Percentiles rank a stretch among this genome's conserved stretches.
These are phyloP conservation scores for Epinephelus malabaricus DNA, from an alignment of 2,797 vertebrate genomes.

Conservation along the genomic window DNA sequence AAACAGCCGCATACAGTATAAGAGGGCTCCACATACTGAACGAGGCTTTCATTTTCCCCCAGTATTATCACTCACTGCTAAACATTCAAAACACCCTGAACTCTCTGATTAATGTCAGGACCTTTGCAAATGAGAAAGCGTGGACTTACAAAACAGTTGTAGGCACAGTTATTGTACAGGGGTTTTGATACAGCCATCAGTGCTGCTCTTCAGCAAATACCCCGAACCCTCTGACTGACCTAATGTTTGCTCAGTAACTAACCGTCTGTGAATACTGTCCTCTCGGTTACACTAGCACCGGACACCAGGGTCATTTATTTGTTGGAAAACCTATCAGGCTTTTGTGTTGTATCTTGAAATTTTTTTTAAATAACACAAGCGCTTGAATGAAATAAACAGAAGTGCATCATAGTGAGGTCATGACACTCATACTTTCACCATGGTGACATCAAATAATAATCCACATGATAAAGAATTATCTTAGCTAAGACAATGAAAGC, in stretches of 20 bases:
- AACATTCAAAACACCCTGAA: conserved; percentile 15
- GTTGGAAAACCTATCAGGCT: conserved; percentile 38
- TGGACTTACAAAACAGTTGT: conserved; percentile 11
- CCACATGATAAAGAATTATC: background rate
- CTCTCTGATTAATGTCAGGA: conserved; percentile 20
- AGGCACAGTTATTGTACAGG: background rate
- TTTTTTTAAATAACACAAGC: background rate
- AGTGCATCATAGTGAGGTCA: background rate
- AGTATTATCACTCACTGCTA: conserved; percentile 2
- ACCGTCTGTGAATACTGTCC: conserved; percentile 15
- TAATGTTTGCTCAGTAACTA: conserved; percentile 14
- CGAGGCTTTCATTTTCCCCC: background rate
- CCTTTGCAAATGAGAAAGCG: conserved; percentile 27
- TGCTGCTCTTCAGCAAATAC: background rate
- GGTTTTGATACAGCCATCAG: background rate
- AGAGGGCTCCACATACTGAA: background rate
- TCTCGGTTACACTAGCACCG: conserved; percentile 7
- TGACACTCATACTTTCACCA: background rate
- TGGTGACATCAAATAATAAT: conserved; percentile 44
- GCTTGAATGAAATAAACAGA: background rate
- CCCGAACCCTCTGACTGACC: conserved; percentile 34
- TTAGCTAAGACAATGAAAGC: conserved; percentile 33
- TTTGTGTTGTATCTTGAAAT: conserved; percentile 26
- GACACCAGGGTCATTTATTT: conserved; percentile 33
- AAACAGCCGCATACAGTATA: background rate